Evolutionary conservation across 2,888 invertebrate genomes (phyloP), one percentile per base, ranked within the genome.

Genomic region (Ormyrus nitidulus): DNA sequence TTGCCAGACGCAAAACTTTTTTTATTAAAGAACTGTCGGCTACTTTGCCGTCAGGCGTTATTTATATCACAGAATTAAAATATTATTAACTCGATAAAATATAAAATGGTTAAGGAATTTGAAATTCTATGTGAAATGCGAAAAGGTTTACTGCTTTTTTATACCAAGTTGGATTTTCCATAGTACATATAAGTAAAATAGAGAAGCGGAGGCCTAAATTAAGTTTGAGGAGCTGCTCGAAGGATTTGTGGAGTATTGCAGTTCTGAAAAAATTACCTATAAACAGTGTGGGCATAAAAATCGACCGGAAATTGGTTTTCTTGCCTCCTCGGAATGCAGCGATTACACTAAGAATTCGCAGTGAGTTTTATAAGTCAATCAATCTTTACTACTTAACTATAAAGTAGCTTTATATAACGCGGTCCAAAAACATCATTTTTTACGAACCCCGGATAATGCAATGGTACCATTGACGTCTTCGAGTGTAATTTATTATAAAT

Each of bases 361-460:
- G n/a, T 61, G 11, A 71, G 59, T 59, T 71, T 34, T 71, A 71
- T 61, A 34, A 49, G 71, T 71, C 72, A 53, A 62, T 72, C 72
- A 53, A 72, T 72, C 53, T 72, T 72, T 72, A 62, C 6, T 62
- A 34, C 62, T 62, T 13, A 44, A 44, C 72, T 34, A 59, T 62
- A 72, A 62, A 53, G 10, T 11, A 69, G 34, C n/a, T 13, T 5
- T 48, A 56, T 56, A 56, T 56, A n/a, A 56, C 34, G 34, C 34
- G 34, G 34, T 34, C 34, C 34, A 34, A 34, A 34, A 34, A 34
- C 34, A 34, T 3, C 34, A 34, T 34, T 34, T 3, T 34, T 34
- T 34, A 34, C 34, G 34, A 34, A 34, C 34, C 34, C 2, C 34
- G n/a, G n/a, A n/a, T n/a, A n/a, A n/a, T n/a, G n/a, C n/a, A n/a